A percentile compares a stretch with the other conserved stretches of the same genome.
These are phyloP conservation scores for Megaceryle maxima DNA, from an alignment of 2,113 vertebrate genomes.

Conservation along the genomic window DNA sequence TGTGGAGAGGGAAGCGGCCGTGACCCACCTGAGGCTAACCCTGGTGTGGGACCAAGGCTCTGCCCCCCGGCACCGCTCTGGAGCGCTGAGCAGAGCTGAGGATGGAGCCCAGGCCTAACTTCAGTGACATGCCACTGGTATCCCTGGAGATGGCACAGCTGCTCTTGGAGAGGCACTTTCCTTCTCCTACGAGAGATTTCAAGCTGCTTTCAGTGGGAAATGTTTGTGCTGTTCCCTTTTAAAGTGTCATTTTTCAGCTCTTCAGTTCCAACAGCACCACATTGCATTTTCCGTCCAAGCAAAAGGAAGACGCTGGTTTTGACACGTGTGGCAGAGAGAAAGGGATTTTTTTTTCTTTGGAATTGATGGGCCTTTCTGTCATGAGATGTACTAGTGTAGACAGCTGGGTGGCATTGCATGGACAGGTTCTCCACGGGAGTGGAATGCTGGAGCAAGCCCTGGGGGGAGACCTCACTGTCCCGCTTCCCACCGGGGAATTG, in stretches of 20 bases:
- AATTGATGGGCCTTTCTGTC: background rate
- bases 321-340: background rate
- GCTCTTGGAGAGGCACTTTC: background rate
- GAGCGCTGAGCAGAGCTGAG: background rate
- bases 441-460: fast-evolving
- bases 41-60: fast-evolving
- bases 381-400: background rate
- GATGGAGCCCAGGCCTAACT: background rate
- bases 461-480: fast-evolving
- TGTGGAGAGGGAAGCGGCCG: background rate
- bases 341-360: background rate
- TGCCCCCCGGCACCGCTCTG: background rate
- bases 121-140: fast-evolving
- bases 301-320: background rate
- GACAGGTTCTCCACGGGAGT: background rate
- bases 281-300: background rate
- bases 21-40: background rate
- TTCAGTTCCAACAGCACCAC: background rate
- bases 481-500: background rate
- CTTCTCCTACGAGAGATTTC: background rate
- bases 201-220: background rate
- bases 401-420: fast-evolving
- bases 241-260: background rate
- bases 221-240: background rate
- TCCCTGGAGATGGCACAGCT: background rate